Evolutionary conservation across 2,113 vertebrate genomes (phyloP).

Genomic region (Butorides virescens): DNA sequence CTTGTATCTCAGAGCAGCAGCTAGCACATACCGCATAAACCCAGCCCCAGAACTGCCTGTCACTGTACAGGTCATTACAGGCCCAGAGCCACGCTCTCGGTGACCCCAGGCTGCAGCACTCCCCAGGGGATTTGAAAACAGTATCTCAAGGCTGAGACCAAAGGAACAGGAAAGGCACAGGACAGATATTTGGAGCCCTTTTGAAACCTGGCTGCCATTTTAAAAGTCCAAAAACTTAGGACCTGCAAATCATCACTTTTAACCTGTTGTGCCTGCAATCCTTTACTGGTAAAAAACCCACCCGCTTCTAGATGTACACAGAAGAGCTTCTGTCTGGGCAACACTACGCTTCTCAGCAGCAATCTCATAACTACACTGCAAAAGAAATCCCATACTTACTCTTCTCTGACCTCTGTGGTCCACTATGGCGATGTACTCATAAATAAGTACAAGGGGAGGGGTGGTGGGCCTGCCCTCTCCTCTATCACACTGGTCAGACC

Average conservation of each 20-base stretch:
- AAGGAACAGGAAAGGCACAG: not conserved
- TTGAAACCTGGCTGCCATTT: not conserved
- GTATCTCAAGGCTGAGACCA: not conserved
- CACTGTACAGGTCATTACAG: not conserved
- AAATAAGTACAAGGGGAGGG: not conserved
- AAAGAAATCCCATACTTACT: not conserved
- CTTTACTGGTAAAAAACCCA: not conserved
- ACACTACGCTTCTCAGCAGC: not conserved
- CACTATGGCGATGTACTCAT: not conserved
- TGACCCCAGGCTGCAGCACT: not conserved
- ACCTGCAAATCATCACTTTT: not conserved
- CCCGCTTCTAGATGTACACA: not conserved
- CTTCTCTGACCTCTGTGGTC: not conserved
- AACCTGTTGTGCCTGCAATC: not conserved
- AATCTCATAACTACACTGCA: not conserved
- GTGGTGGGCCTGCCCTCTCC: not conserved
- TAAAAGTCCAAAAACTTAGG: not conserved
- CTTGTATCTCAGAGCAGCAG: not conserved
- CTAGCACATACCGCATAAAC: not conserved
- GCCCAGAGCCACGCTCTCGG: rapidly evolving
- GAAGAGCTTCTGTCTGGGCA: not conserved
- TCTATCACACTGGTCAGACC: not conserved
- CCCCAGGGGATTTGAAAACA: not conserved
- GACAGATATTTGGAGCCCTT: not conserved
- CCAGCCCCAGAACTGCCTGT: not conserved